Base-by-base conservation (phyloP, 1,140 invertebrate species). In the Panagrolaimus sp. region DNA sequence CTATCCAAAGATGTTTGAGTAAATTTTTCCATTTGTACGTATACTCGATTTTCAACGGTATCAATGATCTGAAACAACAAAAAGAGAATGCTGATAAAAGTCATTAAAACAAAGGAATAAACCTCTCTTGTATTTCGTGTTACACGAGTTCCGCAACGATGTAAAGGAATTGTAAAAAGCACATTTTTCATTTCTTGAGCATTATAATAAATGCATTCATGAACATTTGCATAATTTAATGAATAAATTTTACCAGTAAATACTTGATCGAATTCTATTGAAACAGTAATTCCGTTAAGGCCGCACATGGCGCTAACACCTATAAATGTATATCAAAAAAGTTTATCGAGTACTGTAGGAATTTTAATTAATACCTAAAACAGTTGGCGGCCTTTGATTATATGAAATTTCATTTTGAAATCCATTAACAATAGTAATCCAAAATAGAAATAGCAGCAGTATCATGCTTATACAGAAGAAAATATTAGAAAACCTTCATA, bases 221-320 rank as follows among this genome's bases (percentile, higher is more conserved):
- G 75, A 0, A 78, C 73, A 61, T 66, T 77, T 14, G 68, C 77
- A 53, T 79, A 80, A 16, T 72, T 71, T 46, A 73, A 43, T 5
- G 78, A 80, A 69, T 80, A 80, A 16, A 80, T 77, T 45, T 74
- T 77, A 3, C 78, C 78, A n/a, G 66, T 71, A 53, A 80, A 80
- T 13, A 77, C 69, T 25, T 76, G 62, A 48, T 81, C 77, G 65
- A 80, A 80, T 31, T 68, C 64, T 20, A 80, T 74, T 4, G 71
- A 77, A 13, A 77, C 78, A 9, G 74, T 79, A 57, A 80, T 80
- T 1, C 78, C 78, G 63, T 74, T 76, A 25, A 65, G 67, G 11
- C 72, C 74, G 69, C 78, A 79, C 78, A 79, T 79, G 1, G 78
- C 78, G n/a, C 72, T 78, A 9, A 79, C 78, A 20, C 74, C 78